Conservation (phyloP, 2,113 vertebrate genomes). For the Panthera tigris region DNA sequence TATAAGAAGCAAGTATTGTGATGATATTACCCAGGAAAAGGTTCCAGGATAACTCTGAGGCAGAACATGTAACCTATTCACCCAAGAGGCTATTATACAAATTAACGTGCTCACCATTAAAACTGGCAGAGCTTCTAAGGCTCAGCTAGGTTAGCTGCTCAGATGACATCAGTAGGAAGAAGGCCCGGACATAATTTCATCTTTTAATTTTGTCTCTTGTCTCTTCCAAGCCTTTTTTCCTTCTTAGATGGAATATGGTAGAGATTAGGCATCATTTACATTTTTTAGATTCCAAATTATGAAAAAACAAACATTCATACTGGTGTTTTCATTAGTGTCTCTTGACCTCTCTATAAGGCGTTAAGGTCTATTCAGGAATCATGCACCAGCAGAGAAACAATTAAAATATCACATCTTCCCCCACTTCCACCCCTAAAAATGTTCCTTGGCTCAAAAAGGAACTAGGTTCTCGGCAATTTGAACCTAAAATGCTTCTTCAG, state of each 20-base stretch:
- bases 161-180: background rate
- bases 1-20: constrained; percentile 31
- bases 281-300: background rate
- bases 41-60: constrained; percentile 33
- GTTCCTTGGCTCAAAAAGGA: constrained; percentile 72
- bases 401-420: constrained; percentile 37
- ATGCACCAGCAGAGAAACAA: background rate
- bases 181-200: background rate
- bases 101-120: background rate
- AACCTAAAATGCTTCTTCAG: constrained; percentile 74
- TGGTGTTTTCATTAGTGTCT: constrained; percentile 28
- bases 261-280: background rate
- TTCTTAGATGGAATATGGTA: background rate
- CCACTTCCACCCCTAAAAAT: constrained; percentile 50
- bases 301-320: background rate
- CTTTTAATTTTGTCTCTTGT: background rate
- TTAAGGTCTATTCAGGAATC: background rate
- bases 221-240: constrained; percentile 10
- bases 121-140: background rate
- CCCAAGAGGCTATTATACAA: background rate
- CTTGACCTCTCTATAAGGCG: background rate
- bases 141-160: background rate
- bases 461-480: constrained; percentile 69
- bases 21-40: constrained; percentile 54
- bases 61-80: constrained; percentile 6